Evolutionary conservation across 53 echinoderm and acorn worm genomes (phyloP).

Genomic region (Arbacia lixula): DNA sequence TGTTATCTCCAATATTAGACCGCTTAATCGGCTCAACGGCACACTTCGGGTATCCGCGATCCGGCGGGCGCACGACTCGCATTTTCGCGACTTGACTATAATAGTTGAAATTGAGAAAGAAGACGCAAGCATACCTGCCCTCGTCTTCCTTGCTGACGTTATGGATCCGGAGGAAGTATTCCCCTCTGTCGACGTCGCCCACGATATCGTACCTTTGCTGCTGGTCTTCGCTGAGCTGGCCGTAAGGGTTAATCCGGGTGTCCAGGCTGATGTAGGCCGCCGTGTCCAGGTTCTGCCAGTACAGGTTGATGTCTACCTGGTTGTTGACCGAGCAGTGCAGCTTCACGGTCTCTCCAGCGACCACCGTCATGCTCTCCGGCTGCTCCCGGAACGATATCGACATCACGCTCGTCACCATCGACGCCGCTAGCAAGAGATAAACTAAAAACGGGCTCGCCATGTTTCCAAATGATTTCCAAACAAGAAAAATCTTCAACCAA

Average conservation of each 20-base stretch:
- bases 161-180: conserved; percentile 72
- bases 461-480: too few relatives aligned
- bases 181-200: conserved; percentile 67
- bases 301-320: conserved; percentile 61
- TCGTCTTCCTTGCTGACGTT: conserved; percentile 60
- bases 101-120: conserved; percentile 53
- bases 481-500: too few relatives aligned
- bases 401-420: not conserved
- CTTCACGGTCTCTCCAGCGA: conserved; percentile 69
- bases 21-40: conserved; percentile 58
- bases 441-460: too few relatives aligned
- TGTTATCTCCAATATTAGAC: conserved; percentile 71
- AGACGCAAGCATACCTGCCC: conserved; percentile 72
- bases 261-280: conserved; percentile 65
- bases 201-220: conserved; percentile 54
- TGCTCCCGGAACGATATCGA: conserved; percentile 53
- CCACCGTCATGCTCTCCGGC: conserved; percentile 35
- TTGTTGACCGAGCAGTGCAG: conserved; percentile 74
- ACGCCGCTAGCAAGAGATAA: too few relatives aligned
- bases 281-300: conserved; percentile 73
- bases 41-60: conserved; percentile 72
- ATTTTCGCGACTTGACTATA: conserved; percentile 72
- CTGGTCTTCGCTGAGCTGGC: conserved; percentile 39
- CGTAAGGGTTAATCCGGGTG: conserved; percentile 62
- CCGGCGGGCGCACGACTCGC: conserved; percentile 70